Base-by-base conservation (phyloP, 2,888 invertebrate genomes). In the Amaurobius ferox region DNA sequence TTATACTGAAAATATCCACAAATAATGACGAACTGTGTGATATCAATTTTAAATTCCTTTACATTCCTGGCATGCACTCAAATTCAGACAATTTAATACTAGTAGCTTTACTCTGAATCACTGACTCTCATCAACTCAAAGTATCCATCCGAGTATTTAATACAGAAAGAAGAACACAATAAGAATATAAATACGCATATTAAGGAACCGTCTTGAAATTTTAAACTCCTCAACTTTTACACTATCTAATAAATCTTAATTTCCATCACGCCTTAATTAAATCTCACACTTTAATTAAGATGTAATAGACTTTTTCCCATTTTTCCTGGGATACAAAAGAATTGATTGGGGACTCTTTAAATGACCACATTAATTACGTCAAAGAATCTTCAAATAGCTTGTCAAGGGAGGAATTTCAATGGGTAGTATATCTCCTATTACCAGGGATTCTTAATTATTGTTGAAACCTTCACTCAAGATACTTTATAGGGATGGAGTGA, bases 231-330 rank as follows among this genome's bases (percentile, higher is more conserved):
- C 35, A 35, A 35, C 35, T 35, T 35, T 35, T 35, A 35, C 5
- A 35, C 9, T 35, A 5, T 5, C 9, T 35, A 2, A 44, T 44
- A 44, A 44, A 44, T 44, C 44, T 44, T 16, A 44, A 44, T 44
- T 16, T 44, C 44, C 44, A 44, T 44, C 16, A 16, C 44, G 6
- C 16, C 44, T 44, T 44, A 44, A 44, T 44, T 44, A 44, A 44
- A 44, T 44, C 44, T 44, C 44, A 2, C 44, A 44, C 44, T 44
- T 44, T 44, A 44, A 44, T 44, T 44, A 44, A 44, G 44, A 44
- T 44, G 44, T 44, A 44, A 44, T 44, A 16, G 44, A 44, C 6
- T 44, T 44, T 44, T 44, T 44, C 44, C 16, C 9, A 44, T 44
- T 44, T 44, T 44, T 44, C 44, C 13, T 16, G 2, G 44, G 2